These are phyloP conservation scores for Octonoba sinensis DNA, from an alignment of 2,888 invertebrate genomes.

Conservation along the genomic window DNA sequence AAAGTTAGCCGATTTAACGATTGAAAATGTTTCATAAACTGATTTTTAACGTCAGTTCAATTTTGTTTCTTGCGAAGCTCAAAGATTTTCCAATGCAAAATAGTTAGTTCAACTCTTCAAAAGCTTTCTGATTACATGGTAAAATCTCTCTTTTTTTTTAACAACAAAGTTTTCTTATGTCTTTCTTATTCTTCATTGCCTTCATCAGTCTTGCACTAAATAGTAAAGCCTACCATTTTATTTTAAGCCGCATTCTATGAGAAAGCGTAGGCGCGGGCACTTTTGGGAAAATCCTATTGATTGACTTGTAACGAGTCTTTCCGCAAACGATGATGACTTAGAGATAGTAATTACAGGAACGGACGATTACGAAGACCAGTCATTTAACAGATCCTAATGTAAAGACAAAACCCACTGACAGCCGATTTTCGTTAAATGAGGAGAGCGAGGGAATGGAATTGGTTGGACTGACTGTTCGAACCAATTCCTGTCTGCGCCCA, in stretches of 20 bases:
- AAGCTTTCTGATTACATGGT: too few relatives aligned
- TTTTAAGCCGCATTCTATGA: slow-evolving; percentile 54
- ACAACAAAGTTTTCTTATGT: too few relatives aligned
- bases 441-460: slow-evolving; percentile 18
- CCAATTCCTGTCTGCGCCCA: slow-evolving; percentile 20
- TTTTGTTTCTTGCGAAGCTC: too few relatives aligned
- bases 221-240: slow-evolving; percentile 20
- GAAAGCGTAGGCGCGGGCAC: slow-evolving; percentile 20
- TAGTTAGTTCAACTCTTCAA: too few relatives aligned
- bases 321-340: slow-evolving; percentile 58
- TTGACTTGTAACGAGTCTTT: slow-evolving; percentile 58
- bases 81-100: too few relatives aligned
- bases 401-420: slow-evolving; percentile 52
- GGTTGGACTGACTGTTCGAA: slow-evolving; percentile 34
- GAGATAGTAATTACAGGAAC: slow-evolving; percentile 59
- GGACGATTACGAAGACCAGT: slow-evolving; percentile 49
- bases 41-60: too few relatives aligned
- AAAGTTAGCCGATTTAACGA: too few relatives aligned
- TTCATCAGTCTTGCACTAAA: too few relatives aligned
- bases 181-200: too few relatives aligned
- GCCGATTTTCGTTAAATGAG: slow-evolving; percentile 56
- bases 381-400: slow-evolving; percentile 63
- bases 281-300: slow-evolving; percentile 55
- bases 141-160: too few relatives aligned
- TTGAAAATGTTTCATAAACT: too few relatives aligned